Percentiles rank a stretch among this genome's conserved stretches.
phyloP scores from a whole-genome alignment of 1,140 invertebrate genomes.

The Magallana angulata region DNA sequence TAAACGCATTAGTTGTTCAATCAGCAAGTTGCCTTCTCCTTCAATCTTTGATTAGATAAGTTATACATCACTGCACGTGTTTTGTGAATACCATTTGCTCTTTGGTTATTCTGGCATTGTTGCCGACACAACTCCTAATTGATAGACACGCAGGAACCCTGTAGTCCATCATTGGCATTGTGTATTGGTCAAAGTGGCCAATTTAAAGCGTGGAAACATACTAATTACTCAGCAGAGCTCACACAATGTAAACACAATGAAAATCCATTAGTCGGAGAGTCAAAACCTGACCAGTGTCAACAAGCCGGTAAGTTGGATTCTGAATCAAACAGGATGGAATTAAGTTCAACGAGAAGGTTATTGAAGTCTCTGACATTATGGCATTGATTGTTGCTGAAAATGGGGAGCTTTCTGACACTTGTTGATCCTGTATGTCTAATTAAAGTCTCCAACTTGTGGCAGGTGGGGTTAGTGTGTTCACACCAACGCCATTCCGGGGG shows the following conservation, averaged over 20 bases:
- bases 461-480: background rate
- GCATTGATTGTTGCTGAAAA: background rate
- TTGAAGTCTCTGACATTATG: no score
- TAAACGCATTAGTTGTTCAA: no score
- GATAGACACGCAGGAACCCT: no score
- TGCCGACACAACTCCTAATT: no score
- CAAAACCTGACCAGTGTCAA: background rate
- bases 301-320: background rate
- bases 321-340: background rate
- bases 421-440: background rate
- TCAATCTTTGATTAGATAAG: no score
- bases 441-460: background rate
- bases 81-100: no score
- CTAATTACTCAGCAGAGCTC: background rate
- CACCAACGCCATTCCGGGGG: background rate
- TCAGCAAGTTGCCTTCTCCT: no score
- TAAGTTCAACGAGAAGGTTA: no score
- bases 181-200: conserved; percentile 1
- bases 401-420: background rate
- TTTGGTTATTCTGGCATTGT: no score
- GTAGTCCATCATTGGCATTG: background rate
- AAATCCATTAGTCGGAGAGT: background rate
- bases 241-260: background rate
- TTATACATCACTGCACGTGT: no score
- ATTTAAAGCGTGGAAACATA: background rate